Base-by-base conservation (phyloP, 2,888 invertebrate species). In the Leptinotarsa peninsularis region DNA sequence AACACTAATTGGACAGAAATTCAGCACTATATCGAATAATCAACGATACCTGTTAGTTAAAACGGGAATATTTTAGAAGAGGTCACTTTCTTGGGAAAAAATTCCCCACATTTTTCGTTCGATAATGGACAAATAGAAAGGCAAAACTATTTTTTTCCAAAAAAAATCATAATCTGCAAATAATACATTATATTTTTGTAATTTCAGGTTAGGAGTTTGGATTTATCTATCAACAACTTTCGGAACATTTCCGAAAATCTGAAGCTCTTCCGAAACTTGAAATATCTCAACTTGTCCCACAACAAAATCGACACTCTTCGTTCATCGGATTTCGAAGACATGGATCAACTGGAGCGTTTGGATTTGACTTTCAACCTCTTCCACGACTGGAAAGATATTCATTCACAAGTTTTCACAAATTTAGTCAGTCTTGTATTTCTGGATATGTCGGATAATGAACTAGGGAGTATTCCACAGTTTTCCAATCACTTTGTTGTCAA, bases 351-450 rank as follows among this genome's bases (percentile, higher is more conserved):
- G 50, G 89, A 91, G 82, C 88, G 88, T 4, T 85, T 95, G 56
- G 91, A 93, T 85, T 87, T 95, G 78, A 91, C 92, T 33, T 90
- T 89, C 74, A 95, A 95, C 84, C 85, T 89, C 69, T 91, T 95
- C 76, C 88, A 87, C 49, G 87, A 90, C 70, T 92, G 93, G 93
- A 81, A 88, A 3, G 89, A 90, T 67, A 86, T 93, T 54, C 90
- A 89, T 84, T 91, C 92, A 0, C 90, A 89, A 75, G 86, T 89
- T 49, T 88, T 91, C 2, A 88, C 85, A 70, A 88, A 89, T 74
- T 89, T 91, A 0, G 85, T 85, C 0, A 91, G 88, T 67, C 87
- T 95, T 67, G 89, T 89, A 82, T 89, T 88, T 58, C 86, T 95
- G n/a, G 91, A 92, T 78, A 86, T 95, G n/a, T 92, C 93, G 1